Evolutionary conservation across 2,113 vertebrate genomes (phyloP).

Genomic region (Suncus etruscus): DNA sequence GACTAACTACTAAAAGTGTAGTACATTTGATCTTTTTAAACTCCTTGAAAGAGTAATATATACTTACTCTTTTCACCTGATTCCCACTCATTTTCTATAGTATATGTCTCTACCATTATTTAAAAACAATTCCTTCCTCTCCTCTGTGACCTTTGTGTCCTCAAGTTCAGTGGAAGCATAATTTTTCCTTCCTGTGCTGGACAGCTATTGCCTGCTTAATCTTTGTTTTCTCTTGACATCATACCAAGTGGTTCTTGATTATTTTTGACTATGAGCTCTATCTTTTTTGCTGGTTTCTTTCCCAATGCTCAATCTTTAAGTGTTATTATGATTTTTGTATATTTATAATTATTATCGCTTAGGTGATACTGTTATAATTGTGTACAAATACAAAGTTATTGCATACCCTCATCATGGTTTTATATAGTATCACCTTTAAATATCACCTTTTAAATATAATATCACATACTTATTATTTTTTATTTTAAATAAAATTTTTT

Average conservation of each 20-base stretch:
- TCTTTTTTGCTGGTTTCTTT: not conserved
- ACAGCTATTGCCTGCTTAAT: not conserved
- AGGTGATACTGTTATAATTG: too few species aligned
- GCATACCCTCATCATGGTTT: too few species aligned
- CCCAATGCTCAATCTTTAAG: too few species aligned
- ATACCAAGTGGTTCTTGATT: not conserved
- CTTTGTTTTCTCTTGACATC: not conserved
- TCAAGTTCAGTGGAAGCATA: not conserved
- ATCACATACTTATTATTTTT: not conserved
- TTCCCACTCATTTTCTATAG: not conserved
- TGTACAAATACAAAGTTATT: too few species aligned
- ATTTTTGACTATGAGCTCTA: not conserved
- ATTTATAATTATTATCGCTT: too few species aligned
- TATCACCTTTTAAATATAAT: not conserved
- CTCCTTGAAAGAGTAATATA: not conserved
- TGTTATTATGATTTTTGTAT: too few species aligned
- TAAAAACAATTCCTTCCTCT: too few species aligned
- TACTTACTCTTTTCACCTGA: not conserved
- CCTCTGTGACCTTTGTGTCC: not conserved
- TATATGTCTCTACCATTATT: not conserved
- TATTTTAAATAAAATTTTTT: too few species aligned
- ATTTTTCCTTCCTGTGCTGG: not conserved
- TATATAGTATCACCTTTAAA: not conserved
- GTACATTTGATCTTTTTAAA: not conserved
- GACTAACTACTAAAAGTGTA: not conserved